Percentiles rank a stretch among this genome's conserved stretches.
phyloP scores from a whole-genome alignment of 92 coral and sea anemone genomes.

The Epizoanthus rinbou region DNA sequence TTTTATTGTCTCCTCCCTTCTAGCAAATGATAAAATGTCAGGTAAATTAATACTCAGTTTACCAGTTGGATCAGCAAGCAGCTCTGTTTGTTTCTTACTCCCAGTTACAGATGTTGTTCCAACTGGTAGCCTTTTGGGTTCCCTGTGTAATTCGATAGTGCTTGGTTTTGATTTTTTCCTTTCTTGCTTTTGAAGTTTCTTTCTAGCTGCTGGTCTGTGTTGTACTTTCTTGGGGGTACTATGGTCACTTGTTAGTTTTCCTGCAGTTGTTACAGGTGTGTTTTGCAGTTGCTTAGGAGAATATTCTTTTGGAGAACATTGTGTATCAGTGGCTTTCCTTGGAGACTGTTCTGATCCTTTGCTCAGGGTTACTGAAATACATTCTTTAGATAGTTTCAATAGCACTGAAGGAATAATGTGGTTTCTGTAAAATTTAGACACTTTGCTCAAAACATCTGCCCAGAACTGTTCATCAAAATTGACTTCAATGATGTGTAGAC shows the following conservation, averaged over 20 bases:
- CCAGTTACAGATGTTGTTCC: too few species aligned
- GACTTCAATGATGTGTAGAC: slow-evolving; percentile 48
- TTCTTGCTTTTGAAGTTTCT: background rate
- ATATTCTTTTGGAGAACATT: background rate
- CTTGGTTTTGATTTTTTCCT: background rate
- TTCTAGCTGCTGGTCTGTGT: background rate
- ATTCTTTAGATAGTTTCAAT: slow-evolving; percentile 13
- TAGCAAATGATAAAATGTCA: background rate
- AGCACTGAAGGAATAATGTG: slow-evolving; percentile 30
- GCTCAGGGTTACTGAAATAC: background rate
- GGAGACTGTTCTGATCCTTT: background rate
- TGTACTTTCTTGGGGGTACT: background rate
- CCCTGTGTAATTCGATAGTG: background rate
- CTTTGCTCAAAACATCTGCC: slow-evolving; percentile 52
- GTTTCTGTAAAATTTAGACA: slow-evolving; percentile 15
- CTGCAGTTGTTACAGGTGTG: background rate
- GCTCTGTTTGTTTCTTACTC: too few species aligned
- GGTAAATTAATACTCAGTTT: background rate
- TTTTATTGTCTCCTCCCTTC: background rate
- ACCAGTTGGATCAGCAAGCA: background rate
- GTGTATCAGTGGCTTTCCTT: background rate
- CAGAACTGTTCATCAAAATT: slow-evolving; percentile 51
- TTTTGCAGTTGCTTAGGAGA: background rate
- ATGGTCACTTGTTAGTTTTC: background rate
- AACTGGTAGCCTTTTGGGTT: background rate